phyloP scores from a whole-genome alignment of 2,888 invertebrate genomes.

The Macrophya alboannulata region DNA sequence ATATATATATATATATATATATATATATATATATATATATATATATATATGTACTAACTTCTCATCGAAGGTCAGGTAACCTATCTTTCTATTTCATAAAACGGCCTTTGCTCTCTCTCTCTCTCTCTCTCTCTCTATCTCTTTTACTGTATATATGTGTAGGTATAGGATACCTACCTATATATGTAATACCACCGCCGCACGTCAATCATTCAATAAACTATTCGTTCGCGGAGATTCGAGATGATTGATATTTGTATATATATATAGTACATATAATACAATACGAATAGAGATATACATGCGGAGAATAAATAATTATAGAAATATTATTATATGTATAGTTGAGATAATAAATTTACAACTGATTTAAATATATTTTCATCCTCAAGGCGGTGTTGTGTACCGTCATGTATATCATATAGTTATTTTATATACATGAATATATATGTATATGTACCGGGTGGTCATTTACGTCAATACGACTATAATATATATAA shows the following conservation, averaged over 20 bases:
- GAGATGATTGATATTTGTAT: slow-evolving; percentile 45
- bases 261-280: slow-evolving; percentile 1
- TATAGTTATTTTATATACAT: background rate
- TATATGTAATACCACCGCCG: slow-evolving; percentile 9
- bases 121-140: background rate
- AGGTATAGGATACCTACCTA: background rate
- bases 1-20: too few species aligned
- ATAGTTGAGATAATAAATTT: slow-evolving; percentile 24
- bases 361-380: slow-evolving; percentile 44
- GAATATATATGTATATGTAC: slow-evolving; percentile 1
- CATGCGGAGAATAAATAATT: background rate
- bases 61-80: slow-evolving; percentile 43
- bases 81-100: slow-evolving; percentile 37
- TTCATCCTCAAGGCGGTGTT: background rate
- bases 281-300: background rate
- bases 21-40: background rate
- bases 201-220: slow-evolving; percentile 45
- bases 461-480: background rate
- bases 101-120: slow-evolving; percentile 3
- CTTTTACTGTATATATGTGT: background rate
- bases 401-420: background rate
- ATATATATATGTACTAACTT: background rate
- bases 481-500: background rate
- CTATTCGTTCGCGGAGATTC: slow-evolving; percentile 28
- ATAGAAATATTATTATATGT: slow-evolving; percentile 24